These are phyloP conservation scores for Onychorhynchus coronatus DNA, from an alignment of 2,113 vertebrate species.

Conservation along the genomic window DNA sequence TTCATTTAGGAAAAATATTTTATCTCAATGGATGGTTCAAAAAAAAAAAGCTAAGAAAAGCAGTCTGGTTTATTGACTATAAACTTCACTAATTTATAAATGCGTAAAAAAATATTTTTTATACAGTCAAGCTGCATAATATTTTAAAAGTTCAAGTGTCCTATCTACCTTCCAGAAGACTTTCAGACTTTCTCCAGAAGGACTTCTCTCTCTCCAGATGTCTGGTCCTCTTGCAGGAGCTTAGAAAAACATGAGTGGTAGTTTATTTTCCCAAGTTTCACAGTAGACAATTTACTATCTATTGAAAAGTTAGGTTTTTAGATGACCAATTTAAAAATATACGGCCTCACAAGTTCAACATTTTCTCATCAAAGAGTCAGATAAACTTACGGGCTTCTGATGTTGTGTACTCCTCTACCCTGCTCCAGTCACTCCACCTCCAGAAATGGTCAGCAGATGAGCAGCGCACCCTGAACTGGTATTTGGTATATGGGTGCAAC, in stretches of 20 bases:
- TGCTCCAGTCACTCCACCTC: conserved; percentile 80
- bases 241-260: not conserved
- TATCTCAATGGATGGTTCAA: not conserved
- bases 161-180: conserved; percentile 80
- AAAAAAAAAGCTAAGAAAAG: not conserved
- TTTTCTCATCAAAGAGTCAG: not conserved
- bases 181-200: conserved; percentile 68
- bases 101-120: not conserved
- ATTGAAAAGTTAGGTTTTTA: not conserved
- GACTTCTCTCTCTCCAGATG: conserved; percentile 76
- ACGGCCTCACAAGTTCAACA: not conserved
- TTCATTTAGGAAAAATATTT: not conserved
- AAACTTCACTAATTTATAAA: not conserved
- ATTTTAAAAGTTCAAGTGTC: not conserved
- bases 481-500: conserved; percentile 66
- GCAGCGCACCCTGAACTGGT: conserved; percentile 72
- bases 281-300: not conserved
- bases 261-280: not conserved
- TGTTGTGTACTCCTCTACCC: conserved; percentile 43
- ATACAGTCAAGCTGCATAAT: not conserved
- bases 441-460: conserved; percentile 67
- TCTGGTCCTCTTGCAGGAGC: conserved; percentile 74
- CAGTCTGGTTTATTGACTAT: not conserved
- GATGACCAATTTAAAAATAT: not conserved
- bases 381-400: conserved; percentile 71